Percentiles rank a stretch among this genome's conserved stretches.
phyloP scores from a whole-genome alignment of 1,140 invertebrate genomes.

The Drosophila funebris region DNA sequence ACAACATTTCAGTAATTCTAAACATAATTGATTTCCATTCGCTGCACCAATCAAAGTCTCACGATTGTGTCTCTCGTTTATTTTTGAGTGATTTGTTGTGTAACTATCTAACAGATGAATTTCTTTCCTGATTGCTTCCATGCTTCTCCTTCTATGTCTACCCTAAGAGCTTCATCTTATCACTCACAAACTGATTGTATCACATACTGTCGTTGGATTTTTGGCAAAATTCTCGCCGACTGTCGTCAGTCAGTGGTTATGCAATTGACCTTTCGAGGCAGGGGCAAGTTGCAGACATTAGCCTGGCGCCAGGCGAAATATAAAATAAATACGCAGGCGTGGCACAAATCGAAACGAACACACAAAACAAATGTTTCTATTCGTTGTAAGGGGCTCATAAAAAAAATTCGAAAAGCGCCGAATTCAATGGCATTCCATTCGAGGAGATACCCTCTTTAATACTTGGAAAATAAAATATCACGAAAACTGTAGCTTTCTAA shows the following conservation, averaged over 20 bases:
- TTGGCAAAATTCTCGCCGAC: neutral
- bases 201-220: neutral
- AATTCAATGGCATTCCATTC: neutral
- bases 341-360: conserved; percentile 43
- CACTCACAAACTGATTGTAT: conserved; percentile 1
- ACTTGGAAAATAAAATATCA: too few relatives aligned
- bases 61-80: neutral
- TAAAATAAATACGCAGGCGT: conserved; percentile 72
- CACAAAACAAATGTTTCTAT: conserved; percentile 40
- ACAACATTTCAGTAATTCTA: conserved; percentile 2
- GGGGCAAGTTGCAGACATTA: conserved; percentile 47
- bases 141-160: neutral
- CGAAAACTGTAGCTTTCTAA: too few relatives aligned
- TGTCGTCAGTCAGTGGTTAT: conserved; percentile 22
- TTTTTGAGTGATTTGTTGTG: conserved; percentile 33
- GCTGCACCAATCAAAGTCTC: conserved; percentile 4
- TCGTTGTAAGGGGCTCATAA: conserved; percentile 20
- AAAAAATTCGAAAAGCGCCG: neutral
- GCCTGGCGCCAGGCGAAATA: conserved; percentile 70
- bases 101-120: conserved; percentile 18
- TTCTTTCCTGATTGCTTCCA: neutral
- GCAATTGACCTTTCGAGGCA: conserved; percentile 65
- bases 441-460: neutral
- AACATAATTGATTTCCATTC: conserved; percentile 12
- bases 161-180: conserved; percentile 13